A percentile compares a stretch with the other conserved stretches of the same genome.
Evolutionary conservation across 2,888 invertebrate genomes (phyloP).

Genomic region (Amphipoea oculea): DNA sequence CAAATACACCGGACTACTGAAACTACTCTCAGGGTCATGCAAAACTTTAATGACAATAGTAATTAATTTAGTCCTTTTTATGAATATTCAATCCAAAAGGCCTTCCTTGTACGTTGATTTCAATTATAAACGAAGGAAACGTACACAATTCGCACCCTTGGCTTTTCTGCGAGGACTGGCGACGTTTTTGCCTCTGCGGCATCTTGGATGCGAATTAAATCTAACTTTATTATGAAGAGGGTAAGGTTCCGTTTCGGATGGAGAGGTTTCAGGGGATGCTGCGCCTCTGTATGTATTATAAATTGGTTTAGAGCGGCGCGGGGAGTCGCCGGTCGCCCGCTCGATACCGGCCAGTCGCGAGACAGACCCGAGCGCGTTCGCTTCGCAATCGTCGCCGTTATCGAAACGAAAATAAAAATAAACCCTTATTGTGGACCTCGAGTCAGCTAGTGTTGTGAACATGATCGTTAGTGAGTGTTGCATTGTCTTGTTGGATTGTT

Average conservation of each 20-base stretch:
- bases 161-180: slow-evolving; percentile 85
- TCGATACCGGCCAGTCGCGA: slow-evolving; percentile 88
- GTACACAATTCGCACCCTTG: slow-evolving; percentile 88
- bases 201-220: slow-evolving; percentile 71
- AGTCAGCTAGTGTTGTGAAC: slow-evolving; percentile 62
- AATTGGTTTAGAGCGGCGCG: slow-evolving; percentile 90
- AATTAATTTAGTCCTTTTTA: slow-evolving; percentile 56
- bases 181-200: slow-evolving; percentile 89
- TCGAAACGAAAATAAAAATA: slow-evolving; percentile 73
- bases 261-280: slow-evolving; percentile 83
- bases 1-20: neutral
- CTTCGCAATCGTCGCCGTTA: slow-evolving; percentile 65
- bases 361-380: slow-evolving; percentile 75
- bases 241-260: slow-evolving; percentile 73
- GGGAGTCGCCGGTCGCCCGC: slow-evolving; percentile 83
- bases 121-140: slow-evolving; percentile 85
- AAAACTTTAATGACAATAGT: slow-evolving; percentile 31
- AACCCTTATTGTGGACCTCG: slow-evolving; percentile 62
- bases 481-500: slow-evolving; percentile 63
- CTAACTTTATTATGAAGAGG: slow-evolving; percentile 49
- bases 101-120: slow-evolving; percentile 76
- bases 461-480: slow-evolving; percentile 59
- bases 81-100: slow-evolving; percentile 66
- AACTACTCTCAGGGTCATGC: slow-evolving; percentile 10
- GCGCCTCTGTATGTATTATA: slow-evolving; percentile 90